Evolutionary conservation across 2,888 invertebrate species (phyloP).

Genomic region (Cerceris ruficornis): DNA sequence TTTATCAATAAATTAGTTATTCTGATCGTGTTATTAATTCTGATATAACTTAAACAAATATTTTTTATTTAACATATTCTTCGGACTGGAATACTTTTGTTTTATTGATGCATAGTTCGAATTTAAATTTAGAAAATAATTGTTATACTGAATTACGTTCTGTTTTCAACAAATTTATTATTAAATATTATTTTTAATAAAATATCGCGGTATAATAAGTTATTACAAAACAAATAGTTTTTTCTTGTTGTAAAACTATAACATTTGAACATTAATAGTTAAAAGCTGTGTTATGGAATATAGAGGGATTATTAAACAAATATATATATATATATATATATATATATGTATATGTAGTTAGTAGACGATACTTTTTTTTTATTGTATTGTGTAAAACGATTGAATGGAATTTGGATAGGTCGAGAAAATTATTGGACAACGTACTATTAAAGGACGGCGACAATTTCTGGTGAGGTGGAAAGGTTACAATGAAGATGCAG

Average conservation of each 20-base stretch:
- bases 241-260: background rate
- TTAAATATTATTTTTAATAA: too few relatives aligned
- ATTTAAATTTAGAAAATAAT: too few relatives aligned
- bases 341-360: background rate
- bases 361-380: background rate
- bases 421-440: constrained; percentile 87
- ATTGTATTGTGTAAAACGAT: background rate
- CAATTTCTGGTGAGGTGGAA: constrained; percentile 91
- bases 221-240: background rate
- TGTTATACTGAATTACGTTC: too few relatives aligned
- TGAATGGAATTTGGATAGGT: constrained; percentile 81
- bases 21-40: too few relatives aligned
- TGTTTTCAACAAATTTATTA: too few relatives aligned
- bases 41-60: too few relatives aligned
- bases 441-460: constrained; percentile 86
- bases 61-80: too few relatives aligned
- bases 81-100: too few relatives aligned
- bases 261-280: background rate
- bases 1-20: background rate
- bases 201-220: background rate
- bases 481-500: constrained; percentile 87
- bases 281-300: too few relatives aligned
- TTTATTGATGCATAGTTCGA: too few relatives aligned
- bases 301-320: too few relatives aligned
- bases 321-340: too few relatives aligned